These are phyloP conservation scores for Lepidothrix coronata DNA, from an alignment of 2,113 vertebrate genomes.

Conservation along the genomic window DNA sequence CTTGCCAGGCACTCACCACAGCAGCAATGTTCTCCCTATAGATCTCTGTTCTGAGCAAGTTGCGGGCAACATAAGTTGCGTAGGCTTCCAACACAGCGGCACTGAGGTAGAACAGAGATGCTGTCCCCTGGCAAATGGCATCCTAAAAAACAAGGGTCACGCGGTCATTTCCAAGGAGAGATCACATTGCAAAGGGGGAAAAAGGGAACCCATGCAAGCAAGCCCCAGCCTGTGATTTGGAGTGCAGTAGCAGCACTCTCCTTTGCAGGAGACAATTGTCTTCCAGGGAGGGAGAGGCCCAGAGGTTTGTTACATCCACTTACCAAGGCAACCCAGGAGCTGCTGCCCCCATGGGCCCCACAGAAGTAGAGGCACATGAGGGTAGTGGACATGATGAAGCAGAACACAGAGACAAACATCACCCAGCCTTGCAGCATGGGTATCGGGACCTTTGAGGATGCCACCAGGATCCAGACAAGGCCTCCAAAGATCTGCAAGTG, in stretches of 20 bases:
- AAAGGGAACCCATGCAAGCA: neutral
- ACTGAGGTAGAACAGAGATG: slow-evolving; percentile 81
- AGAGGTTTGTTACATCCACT: neutral
- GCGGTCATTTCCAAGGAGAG: neutral
- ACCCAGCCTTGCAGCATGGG: slow-evolving; percentile 52
- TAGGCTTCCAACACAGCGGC: slow-evolving; percentile 72
- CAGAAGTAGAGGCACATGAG: slow-evolving; percentile 51
- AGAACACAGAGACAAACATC: slow-evolving; percentile 71
- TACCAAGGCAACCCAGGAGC: slow-evolving; percentile 64
- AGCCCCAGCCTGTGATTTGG: neutral
- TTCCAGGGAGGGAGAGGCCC: neutral
- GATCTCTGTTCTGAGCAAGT: neutral
- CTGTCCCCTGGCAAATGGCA: slow-evolving; percentile 70
- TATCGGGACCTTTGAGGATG: rapidly evolving
- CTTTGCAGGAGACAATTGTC: neutral
- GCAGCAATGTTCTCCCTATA: slow-evolving; percentile 77
- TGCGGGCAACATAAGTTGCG: neutral
- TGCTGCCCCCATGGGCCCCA: neutral
- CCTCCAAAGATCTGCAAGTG: slow-evolving; percentile 56
- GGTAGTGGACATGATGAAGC: slow-evolving; percentile 37
- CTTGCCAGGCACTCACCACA: slow-evolving; percentile 69
- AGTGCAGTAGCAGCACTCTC: neutral
- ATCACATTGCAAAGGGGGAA: rapidly evolving
- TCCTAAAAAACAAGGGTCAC: slow-evolving; percentile 67
- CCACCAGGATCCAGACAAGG: slow-evolving; percentile 72